These are phyloP conservation scores for Mastacembelus armatus DNA, from an alignment of 2,797 vertebrate genomes.

Conservation along the genomic window DNA sequence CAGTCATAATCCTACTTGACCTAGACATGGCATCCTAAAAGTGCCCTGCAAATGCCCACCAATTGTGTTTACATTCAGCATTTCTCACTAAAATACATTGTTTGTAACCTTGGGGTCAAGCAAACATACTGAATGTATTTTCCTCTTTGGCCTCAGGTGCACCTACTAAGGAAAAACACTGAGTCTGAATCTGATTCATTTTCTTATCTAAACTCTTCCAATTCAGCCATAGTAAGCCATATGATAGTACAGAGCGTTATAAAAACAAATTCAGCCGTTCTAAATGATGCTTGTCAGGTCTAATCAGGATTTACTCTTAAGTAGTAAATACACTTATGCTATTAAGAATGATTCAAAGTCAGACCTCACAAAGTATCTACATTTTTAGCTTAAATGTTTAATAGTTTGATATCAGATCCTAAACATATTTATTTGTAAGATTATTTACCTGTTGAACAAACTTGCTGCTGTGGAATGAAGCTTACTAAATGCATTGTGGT, in stretches of 20 bases:
- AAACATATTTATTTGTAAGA: neutral
- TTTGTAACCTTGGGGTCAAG: neutral
- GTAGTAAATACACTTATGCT: neutral
- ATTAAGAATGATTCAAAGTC: no score
- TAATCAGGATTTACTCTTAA: no score
- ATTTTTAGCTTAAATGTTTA: neutral
- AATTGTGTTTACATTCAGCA: neutral
- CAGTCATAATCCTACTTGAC: neutral
- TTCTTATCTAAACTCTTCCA: neutral
- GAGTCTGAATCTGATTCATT: no score
- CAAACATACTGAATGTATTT: neutral
- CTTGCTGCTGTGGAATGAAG: neutral
- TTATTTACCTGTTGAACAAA: neutral
- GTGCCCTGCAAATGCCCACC: neutral
- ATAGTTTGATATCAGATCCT: neutral
- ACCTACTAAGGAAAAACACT: no score
- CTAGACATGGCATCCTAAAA: neutral
- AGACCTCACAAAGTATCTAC: no score
- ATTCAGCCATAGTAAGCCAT: neutral
- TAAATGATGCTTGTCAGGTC: neutral
- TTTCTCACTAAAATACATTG: neutral
- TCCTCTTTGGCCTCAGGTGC: no score
- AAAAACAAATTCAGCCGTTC: no score
- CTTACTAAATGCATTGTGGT: slow-evolving; percentile 5
- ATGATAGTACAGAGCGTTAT: neutral